Evolutionary conservation across 2,797 vertebrate genomes (phyloP), one percentile per base, ranked within the genome.

Genomic region (Avahi laniger): DNA sequence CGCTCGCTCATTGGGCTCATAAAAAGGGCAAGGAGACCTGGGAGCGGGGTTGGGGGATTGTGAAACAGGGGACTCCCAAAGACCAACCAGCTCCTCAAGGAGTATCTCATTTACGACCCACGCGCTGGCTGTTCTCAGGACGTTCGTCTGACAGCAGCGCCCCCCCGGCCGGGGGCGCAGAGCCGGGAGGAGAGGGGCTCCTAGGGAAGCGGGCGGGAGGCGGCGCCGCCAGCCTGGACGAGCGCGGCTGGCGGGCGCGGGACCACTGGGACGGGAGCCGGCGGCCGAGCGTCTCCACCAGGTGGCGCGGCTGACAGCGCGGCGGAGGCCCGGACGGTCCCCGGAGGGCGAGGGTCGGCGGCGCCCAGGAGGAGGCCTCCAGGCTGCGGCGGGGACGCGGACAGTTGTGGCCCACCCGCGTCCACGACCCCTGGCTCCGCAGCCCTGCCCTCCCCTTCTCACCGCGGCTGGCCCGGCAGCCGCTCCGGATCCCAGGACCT

Each of bases 351-450:
- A 54, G 85, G 59, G 59, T 7, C 18, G 2, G 46, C 8, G 8
- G 30, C 46, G 10, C 15, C 9, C 18, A 9, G 18, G 38, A 73
- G 22, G 28, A 18, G 57, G 73, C 46, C 0, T 4, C 15, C 41
- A 33, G 22, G 17, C 80, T 75, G 72, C 1, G 0, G 0, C 22
- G 30, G 0, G 13, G 33, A 24, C 2, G 0, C 2, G 4, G 38
- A 48, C 30, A 9, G 41, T 4, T 11, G 89, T 26, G 72, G 43
- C 38, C 50, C 22, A 4, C 35, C 13, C 4, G 2, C 0, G 2
- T 3, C 87, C 2, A 11, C 20, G 10, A 41, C 54, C 33, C 41
- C 18, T 4, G 13, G 35, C n/a, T 43, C 22, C 28, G 24, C 63
- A 63, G 15, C 24, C 33, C 59, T 4, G 1, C 35, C 43, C 24